A percentile compares a stretch with the other conserved stretches of the same genome.
Evolutionary conservation across 2,797 vertebrate species (phyloP).

Genomic region (Furcifer pardalis): DNA sequence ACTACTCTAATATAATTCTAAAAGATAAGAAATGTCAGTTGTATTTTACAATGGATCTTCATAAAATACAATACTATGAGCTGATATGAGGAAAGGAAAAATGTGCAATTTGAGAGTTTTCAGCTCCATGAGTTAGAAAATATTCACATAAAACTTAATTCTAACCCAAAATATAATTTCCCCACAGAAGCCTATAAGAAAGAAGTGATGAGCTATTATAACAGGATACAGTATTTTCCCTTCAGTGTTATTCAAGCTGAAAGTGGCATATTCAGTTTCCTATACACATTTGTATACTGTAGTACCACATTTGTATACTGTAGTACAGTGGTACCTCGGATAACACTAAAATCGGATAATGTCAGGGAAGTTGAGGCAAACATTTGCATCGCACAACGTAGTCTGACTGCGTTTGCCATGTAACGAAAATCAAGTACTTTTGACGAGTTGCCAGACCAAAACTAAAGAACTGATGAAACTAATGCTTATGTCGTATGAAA

Average conservation of each 20-base stretch:
- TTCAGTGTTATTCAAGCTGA: neutral
- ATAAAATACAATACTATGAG: conserved; percentile 28
- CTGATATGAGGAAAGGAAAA: conserved; percentile 32
- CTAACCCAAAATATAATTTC: conserved; percentile 20
- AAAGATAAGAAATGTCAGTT: conserved; percentile 33
- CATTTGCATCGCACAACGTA: too few species aligned
- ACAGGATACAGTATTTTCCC: neutral
- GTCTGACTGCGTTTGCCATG: too few species aligned
- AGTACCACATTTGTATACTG: too few species aligned
- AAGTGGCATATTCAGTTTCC: neutral
- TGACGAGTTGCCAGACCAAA: too few species aligned
- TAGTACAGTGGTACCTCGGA: too few species aligned
- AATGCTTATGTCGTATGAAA: too few species aligned
- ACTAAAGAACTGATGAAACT: too few species aligned
- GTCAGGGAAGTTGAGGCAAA: too few species aligned
- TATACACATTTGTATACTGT: neutral
- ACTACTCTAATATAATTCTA: conserved; percentile 37
- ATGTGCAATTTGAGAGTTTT: neutral
- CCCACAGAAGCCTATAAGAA: neutral
- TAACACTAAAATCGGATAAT: too few species aligned
- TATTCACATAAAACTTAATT: conserved; percentile 15
- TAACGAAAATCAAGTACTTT: too few species aligned
- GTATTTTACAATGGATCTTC: conserved; percentile 29
- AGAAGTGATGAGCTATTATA: conserved; percentile 16
- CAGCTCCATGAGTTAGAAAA: conserved; percentile 37